Conservation (phyloP, 2,113 vertebrate species). For the Lipophrys pholis region DNA sequence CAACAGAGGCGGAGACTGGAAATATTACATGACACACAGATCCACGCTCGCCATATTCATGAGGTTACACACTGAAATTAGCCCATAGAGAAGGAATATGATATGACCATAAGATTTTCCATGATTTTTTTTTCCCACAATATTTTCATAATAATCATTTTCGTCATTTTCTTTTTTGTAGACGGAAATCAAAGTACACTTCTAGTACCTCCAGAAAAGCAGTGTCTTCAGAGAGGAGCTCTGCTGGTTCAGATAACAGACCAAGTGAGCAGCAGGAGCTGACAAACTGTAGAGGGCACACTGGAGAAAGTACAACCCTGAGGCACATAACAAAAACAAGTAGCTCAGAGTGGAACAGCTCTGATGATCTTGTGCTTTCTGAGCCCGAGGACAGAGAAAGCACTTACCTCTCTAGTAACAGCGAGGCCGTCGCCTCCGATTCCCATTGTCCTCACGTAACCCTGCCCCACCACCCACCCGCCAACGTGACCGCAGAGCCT, state of each 20-base stretch:
- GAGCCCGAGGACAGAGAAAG: constrained; percentile 84
- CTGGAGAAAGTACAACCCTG: constrained; percentile 63
- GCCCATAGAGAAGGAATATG: no score
- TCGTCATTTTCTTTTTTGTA: constrained; percentile 43
- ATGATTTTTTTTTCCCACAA: no score
- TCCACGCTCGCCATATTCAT: no score
- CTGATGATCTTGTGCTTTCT: constrained; percentile 81
- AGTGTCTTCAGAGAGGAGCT: constrained; percentile 67
- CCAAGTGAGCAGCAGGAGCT: constrained; percentile 70
- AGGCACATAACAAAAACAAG: constrained; percentile 80
- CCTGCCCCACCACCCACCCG: constrained; percentile 51
- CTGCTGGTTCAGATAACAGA: constrained; percentile 53
- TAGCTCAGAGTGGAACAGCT: constrained; percentile 87
- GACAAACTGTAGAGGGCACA: constrained; percentile 58
- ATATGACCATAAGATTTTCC: no score
- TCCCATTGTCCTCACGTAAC: constrained; percentile 57
- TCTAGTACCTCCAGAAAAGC: constrained; percentile 71
- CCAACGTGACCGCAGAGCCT: constrained; percentile 58
- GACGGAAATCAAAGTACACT: constrained; percentile 78
- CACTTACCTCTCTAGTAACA: constrained; percentile 79
- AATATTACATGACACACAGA: no score
- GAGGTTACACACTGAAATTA: no score
- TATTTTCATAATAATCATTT: not conserved
- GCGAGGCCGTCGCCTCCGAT: constrained; percentile 65
- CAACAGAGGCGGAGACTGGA: no score